phyloP scores from a whole-genome alignment of 2,888 invertebrate genomes.

The Cryptocheilus praepositus region DNA sequence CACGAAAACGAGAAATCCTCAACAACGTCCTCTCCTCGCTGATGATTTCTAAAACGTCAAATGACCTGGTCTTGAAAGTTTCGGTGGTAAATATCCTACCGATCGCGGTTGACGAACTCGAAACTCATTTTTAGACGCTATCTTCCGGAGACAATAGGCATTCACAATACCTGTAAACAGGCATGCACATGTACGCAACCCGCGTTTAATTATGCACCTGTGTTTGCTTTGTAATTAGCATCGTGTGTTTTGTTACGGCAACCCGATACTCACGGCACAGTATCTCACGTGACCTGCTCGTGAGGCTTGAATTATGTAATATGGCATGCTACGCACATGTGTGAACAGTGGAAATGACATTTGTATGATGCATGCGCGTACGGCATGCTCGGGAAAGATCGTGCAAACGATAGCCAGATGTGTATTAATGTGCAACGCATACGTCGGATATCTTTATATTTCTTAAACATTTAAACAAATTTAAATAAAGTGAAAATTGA shows the following conservation, averaged over 20 bases:
- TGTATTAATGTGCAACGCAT: too few species aligned
- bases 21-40: too few species aligned
- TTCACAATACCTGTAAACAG: background rate
- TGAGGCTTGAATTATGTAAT: constrained; percentile 55
- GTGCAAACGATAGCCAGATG: background rate
- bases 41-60: too few species aligned
- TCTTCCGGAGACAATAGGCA: too few species aligned
- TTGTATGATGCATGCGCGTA: constrained; percentile 45
- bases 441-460: too few species aligned
- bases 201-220: constrained; percentile 53
- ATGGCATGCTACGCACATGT: constrained; percentile 33
- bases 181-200: constrained; percentile 13
- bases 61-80: too few species aligned
- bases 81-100: too few species aligned
- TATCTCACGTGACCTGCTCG: constrained; percentile 56
- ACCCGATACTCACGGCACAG: constrained; percentile 49
- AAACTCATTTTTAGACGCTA: too few species aligned
- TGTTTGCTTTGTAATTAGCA: constrained; percentile 53
- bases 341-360: constrained; percentile 50
- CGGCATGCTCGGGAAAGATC: background rate
- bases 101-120: too few species aligned
- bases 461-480: too few species aligned
- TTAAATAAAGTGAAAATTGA: too few species aligned
- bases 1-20: too few species aligned
- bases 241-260: constrained; percentile 45